Evolutionary conservation across 2,113 vertebrate species (phyloP).

Genomic region (Ranitomeya imitator): DNA sequence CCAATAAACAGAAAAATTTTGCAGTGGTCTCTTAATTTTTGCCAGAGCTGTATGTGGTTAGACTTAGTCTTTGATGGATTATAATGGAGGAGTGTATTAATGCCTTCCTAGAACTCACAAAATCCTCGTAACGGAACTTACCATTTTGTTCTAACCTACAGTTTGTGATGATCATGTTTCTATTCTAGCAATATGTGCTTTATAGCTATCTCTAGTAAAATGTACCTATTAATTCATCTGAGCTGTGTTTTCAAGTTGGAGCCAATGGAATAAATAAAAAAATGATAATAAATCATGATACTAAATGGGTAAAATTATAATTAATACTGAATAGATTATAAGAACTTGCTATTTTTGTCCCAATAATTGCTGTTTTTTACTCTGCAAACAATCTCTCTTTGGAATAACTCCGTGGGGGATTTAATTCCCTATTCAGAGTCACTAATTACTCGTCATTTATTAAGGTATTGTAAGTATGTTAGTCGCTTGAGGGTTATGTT

Average conservation of each 20-base stretch:
- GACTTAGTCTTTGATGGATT: too few species aligned
- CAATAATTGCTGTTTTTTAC: conserved; percentile 48
- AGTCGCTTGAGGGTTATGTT: neutral
- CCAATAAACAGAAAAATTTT: too few species aligned
- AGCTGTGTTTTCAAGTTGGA: neutral
- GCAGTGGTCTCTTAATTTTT: too few species aligned
- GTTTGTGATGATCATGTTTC: too few species aligned
- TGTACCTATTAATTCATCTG: neutral
- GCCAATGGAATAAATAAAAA: neutral
- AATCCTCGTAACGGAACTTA: too few species aligned
- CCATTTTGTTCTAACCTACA: too few species aligned
- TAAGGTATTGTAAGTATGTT: conserved; percentile 22
- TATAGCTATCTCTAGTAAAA: neutral
- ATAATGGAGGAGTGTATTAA: too few species aligned
- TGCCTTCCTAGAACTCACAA: too few species aligned
- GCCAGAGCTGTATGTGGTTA: too few species aligned
- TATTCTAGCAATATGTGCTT: too few species aligned
- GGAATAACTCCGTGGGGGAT: conserved; percentile 31
- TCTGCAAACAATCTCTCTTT: conserved; percentile 16
- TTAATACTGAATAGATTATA: conserved; percentile 19
- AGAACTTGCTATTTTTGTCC: conserved; percentile 32
- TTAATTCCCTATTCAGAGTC: neutral
- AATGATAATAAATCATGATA: neutral
- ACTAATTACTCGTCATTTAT: conserved; percentile 43
- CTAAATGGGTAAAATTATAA: neutral